Conservation (phyloP, 2,888 invertebrate genomes). For the Leucophenga maculata region DNA sequence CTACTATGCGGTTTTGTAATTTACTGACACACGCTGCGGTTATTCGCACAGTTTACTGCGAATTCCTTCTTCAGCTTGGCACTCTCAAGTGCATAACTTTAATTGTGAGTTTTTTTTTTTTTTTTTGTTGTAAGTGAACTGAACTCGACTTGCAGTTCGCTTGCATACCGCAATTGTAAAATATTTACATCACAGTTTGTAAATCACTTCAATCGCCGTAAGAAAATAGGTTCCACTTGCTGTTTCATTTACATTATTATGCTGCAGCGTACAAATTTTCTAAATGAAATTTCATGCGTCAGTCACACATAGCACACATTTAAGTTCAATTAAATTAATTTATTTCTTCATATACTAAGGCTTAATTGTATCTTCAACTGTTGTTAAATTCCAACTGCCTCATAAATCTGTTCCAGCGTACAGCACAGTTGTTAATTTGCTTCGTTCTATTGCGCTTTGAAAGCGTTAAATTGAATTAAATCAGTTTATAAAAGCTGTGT, state of each 20-base stretch:
- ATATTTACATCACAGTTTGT: slow-evolving; percentile 20
- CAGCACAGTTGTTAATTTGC: neutral
- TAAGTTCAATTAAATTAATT: slow-evolving; percentile 19
- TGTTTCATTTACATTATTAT: neutral
- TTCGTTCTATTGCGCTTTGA: slow-evolving; percentile 29
- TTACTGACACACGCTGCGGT: slow-evolving; percentile 46
- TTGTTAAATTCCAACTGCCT: neutral
- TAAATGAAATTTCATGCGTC: neutral
- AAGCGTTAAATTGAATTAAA: slow-evolving; percentile 50
- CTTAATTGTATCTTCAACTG: neutral
- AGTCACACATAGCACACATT: neutral
- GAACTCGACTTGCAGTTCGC: neutral
- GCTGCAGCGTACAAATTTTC: too few species aligned
- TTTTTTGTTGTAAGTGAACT: neutral
- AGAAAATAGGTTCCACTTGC: neutral
- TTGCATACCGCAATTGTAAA: slow-evolving; percentile 3
- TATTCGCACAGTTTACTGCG: slow-evolving; percentile 24
- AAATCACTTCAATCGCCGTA: slow-evolving; percentile 20
- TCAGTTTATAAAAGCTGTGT: slow-evolving; percentile 43
- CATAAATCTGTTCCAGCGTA: neutral
- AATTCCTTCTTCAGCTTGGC: slow-evolving; percentile 5
- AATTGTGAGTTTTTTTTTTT: slow-evolving; percentile 14
- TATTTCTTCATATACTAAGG: neutral
- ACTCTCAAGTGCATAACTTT: slow-evolving; percentile 16
- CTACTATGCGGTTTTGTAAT: slow-evolving; percentile 44